Conservation (phyloP, 2,113 vertebrate genomes). For the Neoarius graeffei region DNA sequence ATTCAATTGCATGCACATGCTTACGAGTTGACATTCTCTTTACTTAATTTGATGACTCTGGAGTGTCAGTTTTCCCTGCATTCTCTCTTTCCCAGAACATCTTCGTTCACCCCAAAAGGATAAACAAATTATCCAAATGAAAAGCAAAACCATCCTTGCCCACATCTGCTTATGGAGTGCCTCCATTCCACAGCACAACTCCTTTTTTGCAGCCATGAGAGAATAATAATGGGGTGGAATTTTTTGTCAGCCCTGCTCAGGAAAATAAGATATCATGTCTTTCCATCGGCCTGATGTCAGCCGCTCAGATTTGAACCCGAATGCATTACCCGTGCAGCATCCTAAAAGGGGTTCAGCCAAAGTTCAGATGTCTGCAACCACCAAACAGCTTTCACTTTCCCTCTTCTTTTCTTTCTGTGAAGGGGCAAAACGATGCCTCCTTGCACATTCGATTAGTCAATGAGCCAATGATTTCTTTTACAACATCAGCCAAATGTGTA, state of each 20-base stretch:
- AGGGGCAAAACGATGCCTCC: conserved; percentile 51
- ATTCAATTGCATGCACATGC: conserved; percentile 76
- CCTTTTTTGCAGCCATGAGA: conserved; percentile 79
- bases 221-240: conserved; percentile 92
- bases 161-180: conserved; percentile 85
- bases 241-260: conserved; percentile 91
- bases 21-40: conserved; percentile 53
- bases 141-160: conserved; percentile 71
- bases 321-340: conserved; percentile 84
- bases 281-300: conserved; percentile 95
- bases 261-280: conserved; percentile 99
- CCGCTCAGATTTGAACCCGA: conserved; percentile 86
- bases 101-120: conserved; percentile 73
- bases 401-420: background rate
- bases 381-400: conserved; percentile 68
- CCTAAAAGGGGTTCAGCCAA: conserved; percentile 87
- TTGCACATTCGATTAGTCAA: conserved; percentile 40
- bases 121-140: conserved; percentile 89
- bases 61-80: conserved; percentile 70
- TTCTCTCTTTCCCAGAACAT: conserved; percentile 76
- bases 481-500: conserved; percentile 33
- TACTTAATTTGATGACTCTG: conserved; percentile 69
- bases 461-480: conserved; percentile 30
- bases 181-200: conserved; percentile 75
- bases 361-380: conserved; percentile 89